These are phyloP conservation scores for Amniataba percoides DNA, from an alignment of 2,797 vertebrate genomes.

Conservation along the genomic window DNA sequence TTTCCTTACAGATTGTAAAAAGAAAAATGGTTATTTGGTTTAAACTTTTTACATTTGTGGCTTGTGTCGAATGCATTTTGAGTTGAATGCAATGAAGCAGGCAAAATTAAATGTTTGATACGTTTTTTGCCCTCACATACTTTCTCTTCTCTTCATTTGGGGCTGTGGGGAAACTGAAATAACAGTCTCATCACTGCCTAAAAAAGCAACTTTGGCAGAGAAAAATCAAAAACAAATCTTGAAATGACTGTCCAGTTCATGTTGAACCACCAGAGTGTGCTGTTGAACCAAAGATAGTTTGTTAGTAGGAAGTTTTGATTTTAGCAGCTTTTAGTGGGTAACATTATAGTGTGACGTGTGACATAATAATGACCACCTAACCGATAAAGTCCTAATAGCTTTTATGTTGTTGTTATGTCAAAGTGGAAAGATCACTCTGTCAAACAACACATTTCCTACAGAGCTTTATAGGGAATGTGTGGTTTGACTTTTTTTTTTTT, in stretches of 20 bases:
- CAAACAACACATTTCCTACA: neutral
- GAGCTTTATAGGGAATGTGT: too few relatives aligned
- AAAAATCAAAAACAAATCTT: neutral
- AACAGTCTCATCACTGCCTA: neutral
- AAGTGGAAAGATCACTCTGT: neutral
- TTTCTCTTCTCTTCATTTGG: neutral
- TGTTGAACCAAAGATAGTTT: neutral
- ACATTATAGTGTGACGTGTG: neutral
- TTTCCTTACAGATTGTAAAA: neutral
- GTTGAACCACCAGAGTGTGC: constrained; percentile 1
- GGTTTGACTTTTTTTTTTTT: too few relatives aligned
- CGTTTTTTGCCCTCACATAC: neutral
- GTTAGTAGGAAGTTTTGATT: neutral
- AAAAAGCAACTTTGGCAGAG: neutral
- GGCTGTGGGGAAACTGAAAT: neutral
- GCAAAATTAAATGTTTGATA: neutral
- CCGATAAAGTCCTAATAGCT: neutral
- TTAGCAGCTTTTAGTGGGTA: neutral
- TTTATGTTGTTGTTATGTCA: neutral
- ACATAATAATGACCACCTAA: neutral
- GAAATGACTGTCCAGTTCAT: neutral
- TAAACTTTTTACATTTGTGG: neutral
- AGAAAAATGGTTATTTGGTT: neutral
- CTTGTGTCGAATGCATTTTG: neutral
- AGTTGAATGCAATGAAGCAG: neutral